Conservation (phyloP, 30 jellyfish, hydroid and myxozoan genomes). For the Aurelia aurita complex sp. Pacific region DNA sequence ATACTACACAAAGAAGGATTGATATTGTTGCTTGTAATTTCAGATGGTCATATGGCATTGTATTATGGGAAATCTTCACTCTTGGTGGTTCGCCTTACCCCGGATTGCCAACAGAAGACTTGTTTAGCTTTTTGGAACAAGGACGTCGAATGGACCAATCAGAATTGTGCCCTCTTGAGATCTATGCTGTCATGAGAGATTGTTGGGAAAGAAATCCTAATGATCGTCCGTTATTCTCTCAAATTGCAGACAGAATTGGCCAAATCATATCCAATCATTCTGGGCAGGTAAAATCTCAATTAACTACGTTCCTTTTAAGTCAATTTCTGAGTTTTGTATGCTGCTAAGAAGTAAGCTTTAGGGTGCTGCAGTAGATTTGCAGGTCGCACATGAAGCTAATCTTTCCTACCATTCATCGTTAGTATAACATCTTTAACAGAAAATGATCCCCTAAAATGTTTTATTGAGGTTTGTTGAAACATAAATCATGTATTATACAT, state of each 20-base stretch:
- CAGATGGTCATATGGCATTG: constrained; percentile 98
- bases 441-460: too few relatives aligned
- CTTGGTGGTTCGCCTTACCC: constrained; percentile 99
- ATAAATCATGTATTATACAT: too few relatives aligned
- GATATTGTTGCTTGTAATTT: background rate
- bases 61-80: constrained; percentile 94
- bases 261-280: constrained; percentile 59
- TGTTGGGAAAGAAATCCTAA: constrained; percentile 96
- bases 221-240: constrained; percentile 91
- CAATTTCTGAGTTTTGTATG: too few relatives aligned
- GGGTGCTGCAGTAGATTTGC: too few relatives aligned
- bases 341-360: too few relatives aligned
- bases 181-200: constrained; percentile 87
- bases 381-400: too few relatives aligned
- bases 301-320: too few relatives aligned
- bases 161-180: constrained; percentile 84
- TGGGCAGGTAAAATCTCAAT: constrained; percentile 41
- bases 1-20: background rate
- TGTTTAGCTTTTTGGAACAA: constrained; percentile 78
- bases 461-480: too few relatives aligned
- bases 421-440: too few relatives aligned
- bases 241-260: constrained; percentile 61
- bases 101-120: constrained; percentile 95
- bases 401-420: too few relatives aligned
- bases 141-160: constrained; percentile 98